These are phyloP conservation scores for Hydropsyche tenuis DNA, from an alignment of 1,140 invertebrate species.

Conservation along the genomic window DNA sequence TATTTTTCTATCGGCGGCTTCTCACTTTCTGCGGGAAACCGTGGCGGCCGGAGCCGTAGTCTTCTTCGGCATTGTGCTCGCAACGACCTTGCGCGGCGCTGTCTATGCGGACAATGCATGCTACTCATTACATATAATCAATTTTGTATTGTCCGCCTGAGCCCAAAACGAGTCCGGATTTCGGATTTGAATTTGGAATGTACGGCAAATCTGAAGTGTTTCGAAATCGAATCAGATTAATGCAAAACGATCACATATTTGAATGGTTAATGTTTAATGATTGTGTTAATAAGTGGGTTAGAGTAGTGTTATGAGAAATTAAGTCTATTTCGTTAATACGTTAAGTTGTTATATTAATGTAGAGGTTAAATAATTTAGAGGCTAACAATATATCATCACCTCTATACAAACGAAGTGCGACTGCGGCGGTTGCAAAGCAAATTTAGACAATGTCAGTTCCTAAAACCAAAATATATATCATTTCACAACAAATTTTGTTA, in stretches of 20 bases:
- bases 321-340: too few relatives aligned
- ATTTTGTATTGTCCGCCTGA: constrained; percentile 27
- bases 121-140: constrained; percentile 31
- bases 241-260: too few relatives aligned
- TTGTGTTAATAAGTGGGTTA: too few relatives aligned
- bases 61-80: neutral
- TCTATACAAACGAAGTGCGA: neutral
- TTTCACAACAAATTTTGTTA: too few relatives aligned
- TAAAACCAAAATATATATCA: neutral
- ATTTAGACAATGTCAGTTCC: neutral
- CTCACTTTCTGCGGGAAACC: constrained; percentile 15
- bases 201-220: too few relatives aligned
- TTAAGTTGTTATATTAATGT: too few relatives aligned
- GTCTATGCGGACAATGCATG: constrained; percentile 14
- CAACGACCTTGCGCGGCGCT: constrained; percentile 17
- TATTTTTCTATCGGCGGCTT: constrained; percentile 28
- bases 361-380: too few relatives aligned
- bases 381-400: neutral
- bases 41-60: neutral
- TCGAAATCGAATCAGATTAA: too few relatives aligned
- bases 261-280: too few relatives aligned
- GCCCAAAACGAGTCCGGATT: neutral
- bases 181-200: too few relatives aligned
- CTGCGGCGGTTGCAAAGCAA: neutral
- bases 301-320: too few relatives aligned